These are phyloP conservation scores for Rhynchomys soricoides DNA, from an alignment of 2,113 vertebrate species.

Conservation along the genomic window DNA sequence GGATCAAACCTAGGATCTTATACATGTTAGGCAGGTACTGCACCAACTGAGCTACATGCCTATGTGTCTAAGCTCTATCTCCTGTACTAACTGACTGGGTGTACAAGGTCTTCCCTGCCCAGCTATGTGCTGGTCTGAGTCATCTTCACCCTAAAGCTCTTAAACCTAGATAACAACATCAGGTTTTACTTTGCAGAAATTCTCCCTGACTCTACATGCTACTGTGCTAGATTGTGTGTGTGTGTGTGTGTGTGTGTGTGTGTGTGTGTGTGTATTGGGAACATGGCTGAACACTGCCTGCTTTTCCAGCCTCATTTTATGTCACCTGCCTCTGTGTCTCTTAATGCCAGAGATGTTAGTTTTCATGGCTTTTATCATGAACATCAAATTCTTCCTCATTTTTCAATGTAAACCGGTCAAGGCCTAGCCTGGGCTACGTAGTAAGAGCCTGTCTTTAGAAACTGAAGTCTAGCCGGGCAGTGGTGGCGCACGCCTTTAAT, in stretches of 20 bases:
- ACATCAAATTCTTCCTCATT: background rate
- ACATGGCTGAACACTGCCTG: background rate
- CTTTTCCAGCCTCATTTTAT: background rate
- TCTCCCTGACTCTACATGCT: background rate
- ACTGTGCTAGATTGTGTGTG: no score
- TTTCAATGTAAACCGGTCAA: background rate
- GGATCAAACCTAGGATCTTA: background rate
- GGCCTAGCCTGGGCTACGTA: no score
- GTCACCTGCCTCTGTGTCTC: background rate
- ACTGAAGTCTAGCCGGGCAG: no score
- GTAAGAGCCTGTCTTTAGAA: no score
- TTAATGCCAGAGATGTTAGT: background rate
- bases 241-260: background rate
- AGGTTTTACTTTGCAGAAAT: background rate
- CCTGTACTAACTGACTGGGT: background rate
- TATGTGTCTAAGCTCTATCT: background rate
- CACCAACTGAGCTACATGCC: background rate
- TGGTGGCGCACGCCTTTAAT: no score
- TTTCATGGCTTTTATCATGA: background rate
- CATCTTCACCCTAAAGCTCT: background rate
- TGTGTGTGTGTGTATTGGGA: background rate
- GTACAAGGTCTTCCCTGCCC: background rate
- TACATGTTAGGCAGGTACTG: background rate
- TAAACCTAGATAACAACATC: background rate
- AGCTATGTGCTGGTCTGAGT: background rate